Evolutionary conservation across 2,888 invertebrate species (phyloP).

Genomic region (Epinotia nisella): DNA sequence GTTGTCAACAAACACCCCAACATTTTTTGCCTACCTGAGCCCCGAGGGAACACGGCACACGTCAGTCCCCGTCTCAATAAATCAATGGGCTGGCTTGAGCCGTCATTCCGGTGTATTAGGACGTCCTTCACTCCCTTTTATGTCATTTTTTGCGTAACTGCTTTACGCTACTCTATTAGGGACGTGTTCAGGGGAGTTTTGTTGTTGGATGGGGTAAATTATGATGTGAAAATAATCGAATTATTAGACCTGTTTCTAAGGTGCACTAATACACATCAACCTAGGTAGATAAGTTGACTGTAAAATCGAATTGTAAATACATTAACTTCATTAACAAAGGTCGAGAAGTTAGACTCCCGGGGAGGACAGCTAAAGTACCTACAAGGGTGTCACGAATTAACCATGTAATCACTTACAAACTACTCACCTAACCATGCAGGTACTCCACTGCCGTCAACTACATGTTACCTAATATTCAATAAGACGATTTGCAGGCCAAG

Average conservation of each 20-base stretch:
- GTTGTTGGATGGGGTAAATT: conserved; percentile 43
- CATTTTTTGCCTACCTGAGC: conserved; percentile 69
- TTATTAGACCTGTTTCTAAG: neutral
- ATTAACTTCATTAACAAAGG: no score
- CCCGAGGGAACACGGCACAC: conserved; percentile 57
- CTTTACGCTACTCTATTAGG: conserved; percentile 52
- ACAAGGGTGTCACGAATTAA: no score
- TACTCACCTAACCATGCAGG: no score
- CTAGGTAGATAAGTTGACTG: no score
- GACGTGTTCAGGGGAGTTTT: conserved; percentile 36
- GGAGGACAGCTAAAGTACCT: no score
- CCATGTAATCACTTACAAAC: no score
- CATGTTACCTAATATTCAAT: no score
- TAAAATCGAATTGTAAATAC: no score
- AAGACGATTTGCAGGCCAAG: no score
- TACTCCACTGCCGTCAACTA: no score
- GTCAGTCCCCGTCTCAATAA: conserved; percentile 73
- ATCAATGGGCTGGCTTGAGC: conserved; percentile 65
- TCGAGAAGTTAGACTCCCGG: no score
- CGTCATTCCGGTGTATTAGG: conserved; percentile 59
- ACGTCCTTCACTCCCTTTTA: conserved; percentile 58
- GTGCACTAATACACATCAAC: neutral
- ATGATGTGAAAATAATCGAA: conserved; percentile 17
- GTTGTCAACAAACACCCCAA: conserved; percentile 79
- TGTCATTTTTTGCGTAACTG: conserved; percentile 54